Base-by-base conservation (phyloP, 1,140 invertebrate genomes). In the Wasmannia auropunctata region DNA sequence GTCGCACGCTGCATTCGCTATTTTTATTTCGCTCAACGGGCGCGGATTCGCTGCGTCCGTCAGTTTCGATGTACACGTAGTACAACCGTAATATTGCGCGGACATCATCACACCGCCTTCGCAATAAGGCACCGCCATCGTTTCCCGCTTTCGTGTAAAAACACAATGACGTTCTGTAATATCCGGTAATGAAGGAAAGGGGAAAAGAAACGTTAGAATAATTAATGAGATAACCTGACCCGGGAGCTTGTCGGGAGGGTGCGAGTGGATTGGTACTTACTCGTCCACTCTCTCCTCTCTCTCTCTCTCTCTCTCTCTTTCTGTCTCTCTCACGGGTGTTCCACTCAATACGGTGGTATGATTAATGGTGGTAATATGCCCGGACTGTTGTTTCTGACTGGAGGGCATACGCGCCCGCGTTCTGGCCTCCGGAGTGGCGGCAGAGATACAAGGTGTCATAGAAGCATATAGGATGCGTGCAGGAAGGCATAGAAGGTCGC, bases 311-410 rank as follows among this genome's bases (percentile, higher is more conserved):
- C 54, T 77, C 80, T 67, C 56, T n/a, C n/a, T n/a, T n/a, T n/a
- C n/a, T n/a, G n/a, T n/a, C n/a, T n/a, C 77, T 81, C 54, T 58
- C 76, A 25, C 28, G 43, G 19, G 51, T 81, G 43, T 87, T 75
- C 77, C 87, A 87, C 72, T 89, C 87, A 58, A 89, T 84, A 89
- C 58, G 72, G 43, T 46, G 56, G 31, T 69, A 77, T 89, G 88
- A 89, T 89, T 90, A 89, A 90, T 89, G 86, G 67, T 25, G 25
- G 86, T 85, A 89, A 86, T 88, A 88, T 89, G 86, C 88, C 67
- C 60, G 81, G 60, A 51, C 65, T 31, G 85, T 74, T 80, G 87
- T 86, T 86, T 81, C 85, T 74, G 85, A 65, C 16, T 54, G 28
- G 74, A 65, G 63, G 28, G 51, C 62, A 85, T 85, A 85, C 83